phyloP scores from a whole-genome alignment of 2,888 invertebrate species.

The Synanthedon myopaeformis region DNA sequence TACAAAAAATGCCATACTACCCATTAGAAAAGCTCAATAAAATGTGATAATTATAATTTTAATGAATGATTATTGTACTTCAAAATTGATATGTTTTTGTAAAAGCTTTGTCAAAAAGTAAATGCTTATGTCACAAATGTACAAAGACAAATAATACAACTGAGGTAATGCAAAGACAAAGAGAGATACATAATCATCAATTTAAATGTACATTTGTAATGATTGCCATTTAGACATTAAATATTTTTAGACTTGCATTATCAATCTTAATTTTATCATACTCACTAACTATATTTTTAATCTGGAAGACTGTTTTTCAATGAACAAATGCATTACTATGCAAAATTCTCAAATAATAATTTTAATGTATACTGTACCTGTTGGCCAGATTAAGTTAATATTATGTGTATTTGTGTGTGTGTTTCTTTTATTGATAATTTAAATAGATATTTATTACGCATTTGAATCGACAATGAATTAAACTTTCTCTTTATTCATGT shows the following conservation, averaged over 20 bases:
- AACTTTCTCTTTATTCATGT: too few relatives aligned
- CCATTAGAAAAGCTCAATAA: too few relatives aligned
- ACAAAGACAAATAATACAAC: too few relatives aligned
- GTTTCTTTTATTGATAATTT: background rate
- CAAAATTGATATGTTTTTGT: too few relatives aligned
- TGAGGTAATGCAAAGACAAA: too few relatives aligned
- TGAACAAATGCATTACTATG: background rate
- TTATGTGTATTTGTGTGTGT: background rate
- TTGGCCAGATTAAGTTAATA: background rate
- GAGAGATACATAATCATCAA: too few relatives aligned
- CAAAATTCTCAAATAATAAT: background rate
- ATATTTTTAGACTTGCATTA: conserved; percentile 1
- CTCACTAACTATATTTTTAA: background rate
- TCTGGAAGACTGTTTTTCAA: background rate
- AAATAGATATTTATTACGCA: too few relatives aligned
- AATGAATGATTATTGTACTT: conserved; percentile 2
- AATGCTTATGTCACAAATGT: too few relatives aligned
- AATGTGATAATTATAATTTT: background rate
- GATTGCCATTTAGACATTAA: background rate
- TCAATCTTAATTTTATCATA: background rate
- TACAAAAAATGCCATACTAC: too few relatives aligned
- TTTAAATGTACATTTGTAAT: too few relatives aligned
- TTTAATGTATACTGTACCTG: background rate
- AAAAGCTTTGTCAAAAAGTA: too few relatives aligned
- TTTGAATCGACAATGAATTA: too few relatives aligned